phyloP scores from a whole-genome alignment of 2,797 vertebrate genomes.

The Alauda arvensis region DNA sequence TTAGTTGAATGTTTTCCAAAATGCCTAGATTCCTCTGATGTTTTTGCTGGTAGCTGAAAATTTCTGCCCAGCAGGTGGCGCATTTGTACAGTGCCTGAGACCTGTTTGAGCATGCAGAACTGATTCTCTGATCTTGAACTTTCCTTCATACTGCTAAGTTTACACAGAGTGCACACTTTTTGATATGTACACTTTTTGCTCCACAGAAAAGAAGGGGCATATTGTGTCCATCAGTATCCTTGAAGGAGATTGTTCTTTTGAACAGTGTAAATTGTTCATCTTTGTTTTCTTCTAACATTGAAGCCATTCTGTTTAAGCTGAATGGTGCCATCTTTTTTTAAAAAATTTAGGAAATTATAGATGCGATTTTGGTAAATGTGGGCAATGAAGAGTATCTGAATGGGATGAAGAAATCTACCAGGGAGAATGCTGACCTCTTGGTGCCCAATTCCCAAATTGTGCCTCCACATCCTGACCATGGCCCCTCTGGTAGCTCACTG shows the following conservation, averaged over 20 bases:
- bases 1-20: not conserved
- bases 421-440: not conserved
- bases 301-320: not conserved
- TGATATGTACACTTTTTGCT: not conserved
- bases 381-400: not conserved
- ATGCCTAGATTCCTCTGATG: not conserved
- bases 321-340: not conserved
- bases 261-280: not conserved
- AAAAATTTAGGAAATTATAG: not conserved
- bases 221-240: not conserved
- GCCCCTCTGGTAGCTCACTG: not conserved
- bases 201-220: not conserved
- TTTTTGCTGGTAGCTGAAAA: not conserved
- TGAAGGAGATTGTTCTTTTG: not conserved
- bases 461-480: rapidly evolving
- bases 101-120: not conserved
- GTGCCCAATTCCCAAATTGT: not conserved
- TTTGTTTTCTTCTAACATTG: not conserved
- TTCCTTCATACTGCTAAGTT: not conserved
- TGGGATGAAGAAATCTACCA: not conserved
- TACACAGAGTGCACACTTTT: too few species aligned
- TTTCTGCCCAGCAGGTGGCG: constrained; percentile 40
- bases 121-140: not conserved
- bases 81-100: not conserved
- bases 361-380: not conserved